A percentile compares a stretch with the other conserved stretches of the same genome.
Evolutionary conservation across 92 coral and sea anemone species (phyloP).

Genomic region (Epizoanthus ramosus): DNA sequence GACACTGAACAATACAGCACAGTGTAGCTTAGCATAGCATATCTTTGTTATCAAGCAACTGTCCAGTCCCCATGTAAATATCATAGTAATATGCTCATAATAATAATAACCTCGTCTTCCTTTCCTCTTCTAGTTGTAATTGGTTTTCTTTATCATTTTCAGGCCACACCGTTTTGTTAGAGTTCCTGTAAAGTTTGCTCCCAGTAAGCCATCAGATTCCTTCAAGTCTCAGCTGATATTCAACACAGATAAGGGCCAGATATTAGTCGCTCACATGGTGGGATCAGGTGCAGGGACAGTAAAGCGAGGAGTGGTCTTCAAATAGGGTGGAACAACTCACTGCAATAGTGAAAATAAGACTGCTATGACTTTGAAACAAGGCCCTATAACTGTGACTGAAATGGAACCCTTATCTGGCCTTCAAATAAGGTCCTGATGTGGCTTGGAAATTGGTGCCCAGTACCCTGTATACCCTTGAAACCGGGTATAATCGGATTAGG

Average conservation of each 20-base stretch:
- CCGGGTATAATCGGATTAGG: too few species aligned
- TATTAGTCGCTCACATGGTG: constrained; percentile 9
- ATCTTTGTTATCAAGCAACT: too few species aligned
- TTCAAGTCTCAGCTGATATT: constrained; percentile 70
- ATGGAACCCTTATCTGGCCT: background rate
- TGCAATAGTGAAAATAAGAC: background rate
- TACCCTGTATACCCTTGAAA: background rate
- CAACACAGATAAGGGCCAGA: constrained; percentile 40
- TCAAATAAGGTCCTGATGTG: background rate
- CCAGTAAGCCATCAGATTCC: constrained; percentile 64
- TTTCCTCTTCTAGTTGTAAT: background rate
- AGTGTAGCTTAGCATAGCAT: too few species aligned
- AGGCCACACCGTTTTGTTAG: constrained; percentile 83
- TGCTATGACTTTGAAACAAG: background rate
- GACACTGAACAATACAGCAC: too few species aligned
- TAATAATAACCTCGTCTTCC: too few species aligned
- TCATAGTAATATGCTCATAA: too few species aligned
- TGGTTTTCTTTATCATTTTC: background rate
- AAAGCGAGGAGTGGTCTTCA: background rate
- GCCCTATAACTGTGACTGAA: background rate
- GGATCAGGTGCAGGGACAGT: constrained; percentile 9
- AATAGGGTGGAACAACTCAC: background rate
- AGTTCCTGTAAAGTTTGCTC: constrained; percentile 83
- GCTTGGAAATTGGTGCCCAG: background rate
- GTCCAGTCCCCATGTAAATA: too few species aligned